Base-by-base conservation (phyloP, 2,888 invertebrate genomes). In the Harpalus rufipes region DNA sequence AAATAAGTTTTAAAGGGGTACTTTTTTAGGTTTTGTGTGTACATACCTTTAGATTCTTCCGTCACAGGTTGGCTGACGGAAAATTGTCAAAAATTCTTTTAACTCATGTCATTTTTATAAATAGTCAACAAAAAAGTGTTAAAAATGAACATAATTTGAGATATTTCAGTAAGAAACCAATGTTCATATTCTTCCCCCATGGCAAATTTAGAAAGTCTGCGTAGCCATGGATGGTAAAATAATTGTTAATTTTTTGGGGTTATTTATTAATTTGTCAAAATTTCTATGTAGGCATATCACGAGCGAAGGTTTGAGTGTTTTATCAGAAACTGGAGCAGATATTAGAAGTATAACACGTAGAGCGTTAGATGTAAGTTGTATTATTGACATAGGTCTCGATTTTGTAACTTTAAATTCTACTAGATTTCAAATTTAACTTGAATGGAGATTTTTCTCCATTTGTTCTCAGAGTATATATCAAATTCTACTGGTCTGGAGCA, bases 351-450 rank as follows among this genome's bases (percentile, higher is more conserved):
- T 96, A 86, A 92, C 93, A 86, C 93, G 94, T 88, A 93, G 93
- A 90, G 95, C 95, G 85, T 91, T 95, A 89, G 94, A 96, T 90
- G 96, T 96, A 92, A 93, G 95, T 93, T 80, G 39, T 7, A 5
- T 39, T 85, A 81, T 61, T 44, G 1, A 58, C 14, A 56, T n/a
- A n/a, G n/a, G n/a, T n/a, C n/a, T n/a, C n/a, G n/a, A n/a, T n/a
- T n/a, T n/a, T n/a, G n/a, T n/a, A n/a, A n/a, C n/a, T n/a, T n/a
- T n/a, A n/a, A n/a, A n/a, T n/a, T n/a, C n/a, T n/a, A n/a, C n/a
- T n/a, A n/a, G n/a, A n/a, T n/a, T n/a, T n/a, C n/a, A n/a, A n/a
- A n/a, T n/a, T n/a, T n/a, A n/a, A n/a, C n/a, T n/a, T n/a, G n/a
- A n/a, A n/a, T n/a, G n/a, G n/a, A n/a, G n/a, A n/a, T n/a, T n/a